Evolutionary conservation across 2,797 vertebrate species (phyloP).

Genomic region (Xyrichtys novacula): DNA sequence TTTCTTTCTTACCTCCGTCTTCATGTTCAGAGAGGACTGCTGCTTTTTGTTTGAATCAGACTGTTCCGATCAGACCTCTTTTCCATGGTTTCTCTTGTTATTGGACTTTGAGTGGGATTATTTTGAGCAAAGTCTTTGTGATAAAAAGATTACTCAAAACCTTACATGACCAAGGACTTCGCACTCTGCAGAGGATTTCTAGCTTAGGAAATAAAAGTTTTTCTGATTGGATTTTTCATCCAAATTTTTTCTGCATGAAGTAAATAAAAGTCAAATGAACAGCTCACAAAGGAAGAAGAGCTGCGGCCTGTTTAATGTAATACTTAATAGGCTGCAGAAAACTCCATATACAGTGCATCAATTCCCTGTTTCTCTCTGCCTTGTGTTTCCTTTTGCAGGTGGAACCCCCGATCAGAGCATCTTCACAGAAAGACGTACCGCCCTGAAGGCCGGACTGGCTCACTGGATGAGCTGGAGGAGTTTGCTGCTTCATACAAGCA

Average conservation of each 20-base stretch:
- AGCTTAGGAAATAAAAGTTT: not conserved
- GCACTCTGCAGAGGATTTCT: not conserved
- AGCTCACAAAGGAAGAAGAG: not conserved
- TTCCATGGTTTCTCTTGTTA: not conserved
- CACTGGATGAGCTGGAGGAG: constrained; percentile 94
- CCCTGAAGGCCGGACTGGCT: constrained; percentile 85
- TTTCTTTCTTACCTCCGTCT: not conserved
- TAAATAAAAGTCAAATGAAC: not conserved
- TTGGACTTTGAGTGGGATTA: not conserved
- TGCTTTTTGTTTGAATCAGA: not conserved
- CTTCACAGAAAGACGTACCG: constrained; percentile 92
- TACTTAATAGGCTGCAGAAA: no score
- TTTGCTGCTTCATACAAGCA: constrained; percentile 86
- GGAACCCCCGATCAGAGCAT: constrained; percentile 94
- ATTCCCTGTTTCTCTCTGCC: not conserved
- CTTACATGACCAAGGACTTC: not conserved
- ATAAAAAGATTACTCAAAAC: not conserved
- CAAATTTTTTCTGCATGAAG: not conserved
- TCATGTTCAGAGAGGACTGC: not conserved
- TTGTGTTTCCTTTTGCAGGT: constrained; percentile 74
- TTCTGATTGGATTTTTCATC: not conserved
- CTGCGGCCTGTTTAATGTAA: not conserved
- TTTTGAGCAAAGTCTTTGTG: not conserved
- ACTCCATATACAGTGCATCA: no score
- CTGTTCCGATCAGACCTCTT: not conserved